Base-by-base conservation (phyloP, 2,113 vertebrate species). In the Opisthocomus hoazin region DNA sequence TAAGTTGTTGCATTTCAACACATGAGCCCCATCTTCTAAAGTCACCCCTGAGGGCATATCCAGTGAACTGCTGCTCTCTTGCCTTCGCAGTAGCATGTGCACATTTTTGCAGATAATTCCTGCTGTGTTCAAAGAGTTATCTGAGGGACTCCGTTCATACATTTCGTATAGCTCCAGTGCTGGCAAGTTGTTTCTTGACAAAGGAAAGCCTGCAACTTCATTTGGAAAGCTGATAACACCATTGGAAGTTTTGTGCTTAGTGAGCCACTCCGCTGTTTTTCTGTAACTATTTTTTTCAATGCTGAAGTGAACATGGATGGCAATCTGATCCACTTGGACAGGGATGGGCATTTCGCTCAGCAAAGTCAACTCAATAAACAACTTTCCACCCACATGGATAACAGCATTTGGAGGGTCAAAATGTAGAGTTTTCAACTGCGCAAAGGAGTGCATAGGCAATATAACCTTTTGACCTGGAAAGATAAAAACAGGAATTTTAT, bases 71-170 rank as follows among this genome's bases (percentile, higher is more conserved):
- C 83, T 64, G 93, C 98, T 98, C 90, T 99, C 99, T 45, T 98
- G 98, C n/a, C 98, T 94, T 8, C 99, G 97, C 29, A 99, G 98
- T 32, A 99, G 94, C 98, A 99, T 97, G 97, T 99, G 99, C 13
- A 98, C 98, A 6, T 99, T 99, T 87, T 98, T 99, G 96, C 99
- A 99, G 74, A 99, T 98, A 39, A 99, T 98, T 11, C 99, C 99
- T 0, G 99, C 97, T 0, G 98, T 99, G 97, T 97, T 99, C 84
- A 99, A 91, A 6, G 98, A 97, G 87, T 98, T 98, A 88, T 99
- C 99, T 0, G 99, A 98, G 6, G 99, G 99, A 76, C 99, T 99
- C 56, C 98, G 92, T 96, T 99, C 99, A 23, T 98, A 98, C 93
- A 99, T 98, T 91, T 99, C 99, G 0, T 97, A 98, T 18, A 99